A percentile compares a stretch with the other conserved stretches of the same genome.
These are phyloP conservation scores for Drosophila seguyi DNA, from an alignment of 1,140 invertebrate species.

Conservation along the genomic window DNA sequence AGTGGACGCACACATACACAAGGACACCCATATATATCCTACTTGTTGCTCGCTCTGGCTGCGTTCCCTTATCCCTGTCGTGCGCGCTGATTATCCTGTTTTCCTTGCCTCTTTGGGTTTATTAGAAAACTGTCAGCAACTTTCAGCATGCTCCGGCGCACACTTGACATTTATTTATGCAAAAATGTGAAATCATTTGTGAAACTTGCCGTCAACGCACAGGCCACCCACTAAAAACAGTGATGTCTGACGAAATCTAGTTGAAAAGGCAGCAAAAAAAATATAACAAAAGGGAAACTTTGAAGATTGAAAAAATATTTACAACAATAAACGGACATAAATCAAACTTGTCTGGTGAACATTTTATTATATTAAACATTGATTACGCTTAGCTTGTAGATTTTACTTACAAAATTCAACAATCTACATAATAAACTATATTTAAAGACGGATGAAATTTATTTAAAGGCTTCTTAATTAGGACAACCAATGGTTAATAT, in stretches of 20 bases:
- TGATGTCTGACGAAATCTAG: slow-evolving; percentile 5
- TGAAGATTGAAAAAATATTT: too few species aligned
- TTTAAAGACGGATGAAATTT: background rate
- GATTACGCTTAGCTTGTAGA: background rate
- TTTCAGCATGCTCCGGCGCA: slow-evolving; percentile 71
- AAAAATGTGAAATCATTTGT: slow-evolving; percentile 84
- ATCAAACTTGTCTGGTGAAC: background rate
- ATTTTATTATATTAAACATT: background rate
- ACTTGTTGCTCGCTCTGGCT: slow-evolving; percentile 62
- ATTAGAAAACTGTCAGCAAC: slow-evolving; percentile 82
- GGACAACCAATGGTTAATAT: background rate
- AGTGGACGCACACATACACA: slow-evolving; percentile 64
- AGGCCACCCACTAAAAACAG: slow-evolving; percentile 16
- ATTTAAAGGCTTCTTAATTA: too few species aligned
- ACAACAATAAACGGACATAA: background rate
- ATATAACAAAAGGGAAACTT: background rate
- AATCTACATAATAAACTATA: background rate
- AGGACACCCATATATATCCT: slow-evolving; percentile 20
- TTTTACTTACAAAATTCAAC: too few species aligned
- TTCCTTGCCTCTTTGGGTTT: slow-evolving; percentile 66
- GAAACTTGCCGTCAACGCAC: slow-evolving; percentile 72
- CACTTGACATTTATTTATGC: slow-evolving; percentile 84
- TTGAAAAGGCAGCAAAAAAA: background rate
- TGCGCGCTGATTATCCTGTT: slow-evolving; percentile 75
- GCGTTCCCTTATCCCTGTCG: slow-evolving; percentile 34